Base-by-base conservation (phyloP, 2,888 invertebrate species). In the Aphidius colemani region DNA sequence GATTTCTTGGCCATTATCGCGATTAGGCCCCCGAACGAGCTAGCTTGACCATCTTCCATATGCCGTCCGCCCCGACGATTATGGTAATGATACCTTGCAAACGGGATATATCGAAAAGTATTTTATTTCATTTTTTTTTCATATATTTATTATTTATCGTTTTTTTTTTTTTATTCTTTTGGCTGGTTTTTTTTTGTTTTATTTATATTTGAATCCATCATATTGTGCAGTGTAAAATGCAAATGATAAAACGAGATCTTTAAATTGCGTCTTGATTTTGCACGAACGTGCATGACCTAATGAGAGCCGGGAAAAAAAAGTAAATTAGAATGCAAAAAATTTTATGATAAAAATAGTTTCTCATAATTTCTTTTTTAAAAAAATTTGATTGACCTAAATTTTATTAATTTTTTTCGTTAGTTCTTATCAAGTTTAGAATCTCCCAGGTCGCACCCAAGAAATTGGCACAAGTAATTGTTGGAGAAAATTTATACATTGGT, bases 11-110 rank as follows among this genome's bases (percentile, higher is more conserved):
- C 76, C 75, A 80, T 80, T 80, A 80, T 78, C 78, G 78, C 80
- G 81, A 81, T 81, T 80, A 80, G 77, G 76, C 76, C 74, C 67
- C 74, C 71, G 73, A 53, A 51, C 59, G 44, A 61, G 58, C 61
- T 66, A 67, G 63, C 68, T 67, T 64, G 57, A 30, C 72, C 71
- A 71, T 76, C 74, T 72, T 68, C 73, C 75, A 71, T 72, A 74
- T 72, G 72, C 74, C 63, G 67, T 69, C 65, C 68, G 62, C 65
- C 64, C 62, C 66, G 69, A 68, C 78, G 76, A 81, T 81, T 80
- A 81, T 77, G 76, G 75, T 81, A 81, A 81, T 81, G 73, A 81
- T 75, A 81, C 74, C 72, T 76, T 77, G 67, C 71, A 72, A 46
- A 57, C 46, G 53, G 53, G 43, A 73, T 71, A 74, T 78, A 78